phyloP scores from a whole-genome alignment of 2,797 vertebrate genomes.

The Manis pentadactyla region DNA sequence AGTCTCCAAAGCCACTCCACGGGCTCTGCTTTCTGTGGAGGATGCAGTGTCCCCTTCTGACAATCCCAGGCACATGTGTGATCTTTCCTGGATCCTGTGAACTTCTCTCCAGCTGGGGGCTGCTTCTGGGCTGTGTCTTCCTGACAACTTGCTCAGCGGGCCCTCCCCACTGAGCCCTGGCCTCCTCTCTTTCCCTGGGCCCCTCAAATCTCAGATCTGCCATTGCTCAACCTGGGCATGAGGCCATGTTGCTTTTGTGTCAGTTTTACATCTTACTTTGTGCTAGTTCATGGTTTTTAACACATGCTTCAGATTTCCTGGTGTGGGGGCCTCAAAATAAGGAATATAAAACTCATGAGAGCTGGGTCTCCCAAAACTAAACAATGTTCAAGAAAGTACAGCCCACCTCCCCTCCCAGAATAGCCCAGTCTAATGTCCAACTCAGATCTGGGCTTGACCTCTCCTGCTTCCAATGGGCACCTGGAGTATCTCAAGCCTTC shows the following conservation, averaged over 20 bases:
- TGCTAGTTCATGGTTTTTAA: background rate
- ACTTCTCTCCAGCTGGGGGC: background rate
- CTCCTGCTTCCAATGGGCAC: background rate
- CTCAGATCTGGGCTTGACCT: background rate
- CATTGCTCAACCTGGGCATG: background rate
- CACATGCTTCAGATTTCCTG: background rate
- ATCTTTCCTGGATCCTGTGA: rapidly evolving
- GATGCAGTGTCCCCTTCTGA: background rate
- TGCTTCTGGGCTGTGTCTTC: too few relatives aligned
- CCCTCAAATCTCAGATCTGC: background rate
- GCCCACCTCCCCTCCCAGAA: background rate
- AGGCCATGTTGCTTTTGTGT: background rate
- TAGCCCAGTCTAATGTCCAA: rapidly evolving
- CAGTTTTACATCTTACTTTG: background rate
- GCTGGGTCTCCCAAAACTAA: background rate
- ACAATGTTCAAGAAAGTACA: background rate
- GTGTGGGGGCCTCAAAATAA: background rate
- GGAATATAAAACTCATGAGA: background rate
- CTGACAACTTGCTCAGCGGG: background rate
- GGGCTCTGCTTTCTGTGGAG: background rate
- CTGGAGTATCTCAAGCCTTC: background rate
- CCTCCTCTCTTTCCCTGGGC: background rate
- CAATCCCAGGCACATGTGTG: rapidly evolving
- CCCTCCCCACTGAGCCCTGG: rapidly evolving
- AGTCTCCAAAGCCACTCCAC: background rate